Conservation (phyloP, 2,113 vertebrate species). For the Mormyrus iriodes region DNA sequence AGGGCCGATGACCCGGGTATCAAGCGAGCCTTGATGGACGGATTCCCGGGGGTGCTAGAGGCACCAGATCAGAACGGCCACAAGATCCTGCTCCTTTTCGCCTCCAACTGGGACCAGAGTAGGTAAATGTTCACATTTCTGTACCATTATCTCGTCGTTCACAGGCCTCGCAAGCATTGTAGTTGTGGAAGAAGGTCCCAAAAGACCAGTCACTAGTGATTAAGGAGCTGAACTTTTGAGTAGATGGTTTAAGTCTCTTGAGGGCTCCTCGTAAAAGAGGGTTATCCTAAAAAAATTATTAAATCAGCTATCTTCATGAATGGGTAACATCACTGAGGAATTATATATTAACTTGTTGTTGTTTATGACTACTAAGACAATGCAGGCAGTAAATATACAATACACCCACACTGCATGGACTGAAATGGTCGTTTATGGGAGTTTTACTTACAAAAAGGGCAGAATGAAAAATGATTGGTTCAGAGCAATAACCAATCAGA, state of each 20-base stretch:
- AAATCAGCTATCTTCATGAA: neutral
- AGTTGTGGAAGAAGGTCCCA: neutral
- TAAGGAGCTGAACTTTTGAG: neutral
- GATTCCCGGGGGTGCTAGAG: slow-evolving; percentile 72
- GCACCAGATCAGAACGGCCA: slow-evolving; percentile 70
- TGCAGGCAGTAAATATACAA: neutral
- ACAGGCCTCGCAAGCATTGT: neutral
- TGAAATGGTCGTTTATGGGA: neutral
- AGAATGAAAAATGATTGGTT: neutral
- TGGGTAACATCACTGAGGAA: neutral
- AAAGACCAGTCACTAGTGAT: neutral
- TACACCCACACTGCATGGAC: neutral
- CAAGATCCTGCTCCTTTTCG: slow-evolving; percentile 77
- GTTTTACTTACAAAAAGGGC: too few relatives aligned
- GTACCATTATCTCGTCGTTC: neutral
- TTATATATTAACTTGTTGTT: neutral
- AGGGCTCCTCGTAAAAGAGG: neutral
- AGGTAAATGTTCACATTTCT: slow-evolving; percentile 64
- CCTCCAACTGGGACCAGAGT: slow-evolving; percentile 84
- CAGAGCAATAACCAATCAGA: neutral
- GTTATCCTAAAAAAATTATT: neutral
- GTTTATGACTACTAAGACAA: neutral
- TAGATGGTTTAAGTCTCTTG: neutral
- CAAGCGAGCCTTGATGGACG: slow-evolving; percentile 72
- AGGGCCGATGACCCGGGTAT: slow-evolving; percentile 75